Conservation (phyloP, 2,888 invertebrate species). For the Chymomyza procnemis region DNA sequence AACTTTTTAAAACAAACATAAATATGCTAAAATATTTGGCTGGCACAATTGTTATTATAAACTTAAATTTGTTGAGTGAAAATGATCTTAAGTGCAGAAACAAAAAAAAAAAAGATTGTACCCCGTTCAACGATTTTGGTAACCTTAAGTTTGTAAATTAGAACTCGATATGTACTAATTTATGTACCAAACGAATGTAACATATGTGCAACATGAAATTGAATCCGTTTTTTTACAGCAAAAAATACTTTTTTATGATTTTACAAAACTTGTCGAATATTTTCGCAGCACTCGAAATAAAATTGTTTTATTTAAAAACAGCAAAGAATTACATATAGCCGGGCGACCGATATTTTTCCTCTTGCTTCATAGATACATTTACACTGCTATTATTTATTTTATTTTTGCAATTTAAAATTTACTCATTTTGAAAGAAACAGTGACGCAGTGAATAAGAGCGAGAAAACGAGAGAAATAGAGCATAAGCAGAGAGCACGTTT, state of each 20-base stretch:
- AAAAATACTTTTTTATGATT: not conserved
- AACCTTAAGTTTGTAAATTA: no score
- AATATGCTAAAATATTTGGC: no score
- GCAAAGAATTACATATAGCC: not conserved
- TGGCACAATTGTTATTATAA: no score
- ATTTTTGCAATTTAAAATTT: constrained; percentile 12
- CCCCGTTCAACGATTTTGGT: no score
- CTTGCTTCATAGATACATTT: not conserved
- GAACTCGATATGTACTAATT: no score
- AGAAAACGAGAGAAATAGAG: not conserved
- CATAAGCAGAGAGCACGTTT: not conserved
- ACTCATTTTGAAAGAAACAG: not conserved
- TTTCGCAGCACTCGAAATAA: not conserved
- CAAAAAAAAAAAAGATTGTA: no score
- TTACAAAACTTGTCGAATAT: not conserved
- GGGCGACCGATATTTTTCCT: not conserved
- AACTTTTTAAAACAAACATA: no score
- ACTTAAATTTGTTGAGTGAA: no score
- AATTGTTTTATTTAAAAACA: not conserved
- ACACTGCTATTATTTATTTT: constrained; percentile 2
- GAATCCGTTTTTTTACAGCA: not conserved
- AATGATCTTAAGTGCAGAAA: no score
- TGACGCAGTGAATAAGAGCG: not conserved
- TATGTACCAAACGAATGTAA: no score
- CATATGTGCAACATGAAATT: not conserved